Evolutionary conservation across 35 echinoderm and acorn worm genomes (phyloP), one percentile per base, ranked within the genome.

Genomic region (Stichopus chloronotus): DNA sequence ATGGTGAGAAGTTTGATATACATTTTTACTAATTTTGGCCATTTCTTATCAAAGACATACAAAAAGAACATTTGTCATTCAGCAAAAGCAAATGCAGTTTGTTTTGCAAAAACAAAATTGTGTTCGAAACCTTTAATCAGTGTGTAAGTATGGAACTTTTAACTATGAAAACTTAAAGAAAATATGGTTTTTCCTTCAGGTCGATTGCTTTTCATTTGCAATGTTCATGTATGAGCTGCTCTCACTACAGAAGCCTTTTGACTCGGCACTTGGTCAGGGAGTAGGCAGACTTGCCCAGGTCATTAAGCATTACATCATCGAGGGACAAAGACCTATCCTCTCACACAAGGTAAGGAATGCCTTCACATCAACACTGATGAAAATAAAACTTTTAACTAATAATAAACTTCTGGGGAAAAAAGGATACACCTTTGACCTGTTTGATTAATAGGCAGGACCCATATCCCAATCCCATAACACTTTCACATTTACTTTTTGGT

Each of bases 221-320:
- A 99, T 99, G 97, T 99, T 99, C 83, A 94, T 99, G 95, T 99
- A 96, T 81, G 97, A 99, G 90, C 90, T 99, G 83, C 89, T 99
- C 63, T 94, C 97, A 16, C 78, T 96, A 52, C 95, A 96, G 57
- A 63, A 92, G 52, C 97, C 97, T 4, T 99, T 96, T 91, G 97
- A 99, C 63, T 87, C 92, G 71, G 91, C 94, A 17, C 83, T 98
- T 6, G 96, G 94, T 6, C 94, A 93, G 55, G 95, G 95, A 57
- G 91, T 94, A 59, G 96, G 96, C 78, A 90, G 96, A 57, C 80
- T 98, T 12, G 95, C 96, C 11, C 95, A 99, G 84, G 90, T 96
- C 92, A 99, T 99, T 60, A 96, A 99, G 56, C 97, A 99, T 59
- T 94, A 94, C 63, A 96, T 99, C 83, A 99, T 96, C 52, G 97